Evolutionary conservation across 2,797 vertebrate species (phyloP).

Genomic region (Trematomus bernacchii): DNA sequence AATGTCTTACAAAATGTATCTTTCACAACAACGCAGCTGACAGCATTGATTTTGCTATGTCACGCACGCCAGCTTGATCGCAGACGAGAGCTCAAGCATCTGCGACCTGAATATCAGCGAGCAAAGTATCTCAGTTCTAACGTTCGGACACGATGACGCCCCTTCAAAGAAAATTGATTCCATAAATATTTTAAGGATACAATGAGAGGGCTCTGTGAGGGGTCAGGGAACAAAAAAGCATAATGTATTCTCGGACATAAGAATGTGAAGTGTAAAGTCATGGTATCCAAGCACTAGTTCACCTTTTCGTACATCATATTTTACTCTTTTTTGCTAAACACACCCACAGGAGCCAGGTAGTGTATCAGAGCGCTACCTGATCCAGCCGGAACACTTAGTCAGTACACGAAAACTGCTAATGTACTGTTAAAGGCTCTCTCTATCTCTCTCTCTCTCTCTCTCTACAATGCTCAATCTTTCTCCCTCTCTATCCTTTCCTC

Average conservation of each 20-base stretch:
- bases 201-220: conserved; percentile 4
- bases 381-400: conserved; percentile 69
- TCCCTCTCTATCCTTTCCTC: conserved; percentile 4
- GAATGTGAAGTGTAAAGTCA: conserved; percentile 1
- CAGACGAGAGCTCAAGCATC: conserved; percentile 30
- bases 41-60: conserved; percentile 69
- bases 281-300: conserved; percentile 21
- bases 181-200: conserved; percentile 57
- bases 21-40: conserved; percentile 49
- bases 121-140: conserved; percentile 32
- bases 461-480: conserved; percentile 19
- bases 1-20: conserved; percentile 62
- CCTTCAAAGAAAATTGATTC: conserved; percentile 63
- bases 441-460: conserved; percentile 23
- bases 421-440: conserved; percentile 57
- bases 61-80: conserved; percentile 40
- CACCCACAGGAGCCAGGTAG: conserved; percentile 60
- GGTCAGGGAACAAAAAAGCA: conserved; percentile 12
- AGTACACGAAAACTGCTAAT: conserved; percentile 69
- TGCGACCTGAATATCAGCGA: conserved; percentile 46
- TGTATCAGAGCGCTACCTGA: conserved; percentile 66
- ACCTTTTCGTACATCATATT: conserved; percentile 33
- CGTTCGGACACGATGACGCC: conserved; percentile 43
- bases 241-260: conserved; percentile 22
- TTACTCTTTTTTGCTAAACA: conserved; percentile 54